phyloP scores from a whole-genome alignment of 1,140 invertebrate genomes.

The Archegozetes longisetosus region DNA sequence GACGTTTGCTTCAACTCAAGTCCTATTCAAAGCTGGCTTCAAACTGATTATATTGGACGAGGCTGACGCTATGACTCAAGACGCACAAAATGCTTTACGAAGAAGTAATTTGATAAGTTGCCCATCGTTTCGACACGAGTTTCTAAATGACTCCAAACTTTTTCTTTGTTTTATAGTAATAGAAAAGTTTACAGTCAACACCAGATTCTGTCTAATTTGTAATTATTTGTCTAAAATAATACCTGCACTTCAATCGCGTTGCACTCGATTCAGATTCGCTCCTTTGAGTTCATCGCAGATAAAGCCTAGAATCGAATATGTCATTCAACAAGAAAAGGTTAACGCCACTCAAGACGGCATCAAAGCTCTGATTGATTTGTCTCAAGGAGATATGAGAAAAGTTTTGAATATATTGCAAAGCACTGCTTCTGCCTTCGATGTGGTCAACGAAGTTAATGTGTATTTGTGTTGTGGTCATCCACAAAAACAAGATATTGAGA shows the following conservation, averaged over 20 bases:
- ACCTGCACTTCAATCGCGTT: slow-evolving; percentile 91
- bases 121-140: too few species aligned
- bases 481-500: slow-evolving; percentile 67
- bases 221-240: slow-evolving; percentile 98
- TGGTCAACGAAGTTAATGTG: slow-evolving; percentile 76
- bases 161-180: slow-evolving; percentile 52
- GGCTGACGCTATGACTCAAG: slow-evolving; percentile 99
- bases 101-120: slow-evolving; percentile 49
- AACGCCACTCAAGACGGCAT: slow-evolving; percentile 76
- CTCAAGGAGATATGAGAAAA: slow-evolving; percentile 95
- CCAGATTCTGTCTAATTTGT: slow-evolving; percentile 95
- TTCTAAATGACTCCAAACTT: background rate
- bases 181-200: slow-evolving; percentile 97
- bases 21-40: slow-evolving; percentile 80
- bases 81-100: slow-evolving; percentile 95
- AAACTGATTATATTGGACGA: slow-evolving; percentile 98
- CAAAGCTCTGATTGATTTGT: slow-evolving; percentile 70
- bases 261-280: slow-evolving; percentile 91
- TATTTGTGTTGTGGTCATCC: slow-evolving; percentile 96
- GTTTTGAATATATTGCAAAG: slow-evolving; percentile 85
- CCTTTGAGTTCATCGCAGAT: slow-evolving; percentile 67
- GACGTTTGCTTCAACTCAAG: slow-evolving; percentile 95
- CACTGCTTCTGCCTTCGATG: slow-evolving; percentile 62
- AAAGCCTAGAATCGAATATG: slow-evolving; percentile 65
- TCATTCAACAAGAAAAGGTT: slow-evolving; percentile 71